Evolutionary conservation across 2,797 vertebrate genomes (phyloP).

Genomic region (Rhadinocentrus ornatus): DNA sequence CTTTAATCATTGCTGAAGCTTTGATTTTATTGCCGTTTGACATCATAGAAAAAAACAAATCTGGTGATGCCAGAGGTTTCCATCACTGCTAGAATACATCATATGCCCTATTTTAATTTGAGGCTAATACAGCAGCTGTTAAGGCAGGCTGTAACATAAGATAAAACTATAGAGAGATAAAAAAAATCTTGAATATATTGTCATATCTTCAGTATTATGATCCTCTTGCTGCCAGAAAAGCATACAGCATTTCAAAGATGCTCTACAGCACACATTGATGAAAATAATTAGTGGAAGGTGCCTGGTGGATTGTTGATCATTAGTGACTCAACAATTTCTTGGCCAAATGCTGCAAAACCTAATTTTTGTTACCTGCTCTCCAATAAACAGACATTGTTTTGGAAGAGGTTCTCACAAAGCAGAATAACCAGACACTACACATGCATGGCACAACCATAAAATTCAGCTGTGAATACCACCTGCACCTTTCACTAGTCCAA

Average conservation of each 20-base stretch:
- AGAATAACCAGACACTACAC: constrained; percentile 8
- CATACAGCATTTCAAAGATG: neutral
- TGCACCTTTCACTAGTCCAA: neutral
- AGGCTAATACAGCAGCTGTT: too few relatives aligned
- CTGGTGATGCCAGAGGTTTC: neutral
- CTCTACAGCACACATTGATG: neutral
- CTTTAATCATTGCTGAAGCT: neutral
- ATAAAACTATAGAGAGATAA: too few relatives aligned
- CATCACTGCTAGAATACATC: neutral
- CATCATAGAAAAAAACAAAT: neutral
- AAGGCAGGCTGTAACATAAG: too few relatives aligned
- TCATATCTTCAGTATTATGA: neutral
- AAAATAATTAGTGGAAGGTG: constrained; percentile 7
- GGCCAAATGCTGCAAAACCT: constrained; percentile 37
- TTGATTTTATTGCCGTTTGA: neutral
- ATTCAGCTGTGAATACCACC: constrained; percentile 25
- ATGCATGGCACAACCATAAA: constrained; percentile 1
- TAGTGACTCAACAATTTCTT: constrained; percentile 43
- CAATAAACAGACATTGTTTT: constrained; percentile 17
- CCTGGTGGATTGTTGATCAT: constrained; percentile 22
- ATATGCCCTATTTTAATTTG: neutral
- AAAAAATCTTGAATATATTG: neutral
- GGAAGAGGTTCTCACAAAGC: constrained; percentile 32
- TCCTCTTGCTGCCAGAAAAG: neutral
- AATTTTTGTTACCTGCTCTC: constrained; percentile 22